These are phyloP conservation scores for Brachypterus glaber DNA, from an alignment of 2,888 invertebrate genomes.

Conservation along the genomic window DNA sequence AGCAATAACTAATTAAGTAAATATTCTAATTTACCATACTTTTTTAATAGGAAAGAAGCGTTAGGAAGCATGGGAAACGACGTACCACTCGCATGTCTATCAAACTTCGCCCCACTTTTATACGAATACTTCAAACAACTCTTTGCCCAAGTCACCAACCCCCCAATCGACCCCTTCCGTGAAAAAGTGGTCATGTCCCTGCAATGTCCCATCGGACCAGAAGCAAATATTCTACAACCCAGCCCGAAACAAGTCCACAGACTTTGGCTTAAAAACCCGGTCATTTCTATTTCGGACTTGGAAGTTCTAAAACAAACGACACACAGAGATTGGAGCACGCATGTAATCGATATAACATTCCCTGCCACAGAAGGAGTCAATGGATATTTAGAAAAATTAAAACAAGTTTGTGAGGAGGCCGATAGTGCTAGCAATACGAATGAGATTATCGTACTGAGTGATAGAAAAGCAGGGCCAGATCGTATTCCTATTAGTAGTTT, in stretches of 20 bases:
- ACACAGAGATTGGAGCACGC: conserved; percentile 81
- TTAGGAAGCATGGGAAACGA: conserved; percentile 99
- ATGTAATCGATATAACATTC: conserved; percentile 77
- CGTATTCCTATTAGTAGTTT: conserved; percentile 71
- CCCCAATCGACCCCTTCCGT: conserved; percentile 98
- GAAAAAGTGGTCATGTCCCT: conserved; percentile 99
- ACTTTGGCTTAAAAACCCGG: conserved; percentile 87
- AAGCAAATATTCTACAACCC: conserved; percentile 87
- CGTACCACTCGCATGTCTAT: conserved; percentile 93
- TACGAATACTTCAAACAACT: conserved; percentile 98
- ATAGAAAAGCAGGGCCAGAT: conserved; percentile 54
- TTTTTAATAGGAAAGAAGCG: conserved; percentile 76
- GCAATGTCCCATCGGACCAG: conserved; percentile 94
- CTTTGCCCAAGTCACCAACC: conserved; percentile 99
- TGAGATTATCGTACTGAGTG: conserved; percentile 81
- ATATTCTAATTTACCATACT: conserved; percentile 1
- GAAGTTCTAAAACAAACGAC: conserved; percentile 75
- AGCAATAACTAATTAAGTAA: too few species aligned
- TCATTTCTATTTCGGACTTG: conserved; percentile 83
- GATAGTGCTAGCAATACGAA: conserved; percentile 55
- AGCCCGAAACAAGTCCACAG: conserved; percentile 75
- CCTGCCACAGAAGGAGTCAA: conserved; percentile 60
- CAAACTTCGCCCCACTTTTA: conserved; percentile 85
- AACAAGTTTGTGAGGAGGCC: conserved; percentile 71
- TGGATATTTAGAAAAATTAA: conserved; percentile 65